phyloP scores from a whole-genome alignment of 2,888 invertebrate species.

The Eilema sororculum region DNA sequence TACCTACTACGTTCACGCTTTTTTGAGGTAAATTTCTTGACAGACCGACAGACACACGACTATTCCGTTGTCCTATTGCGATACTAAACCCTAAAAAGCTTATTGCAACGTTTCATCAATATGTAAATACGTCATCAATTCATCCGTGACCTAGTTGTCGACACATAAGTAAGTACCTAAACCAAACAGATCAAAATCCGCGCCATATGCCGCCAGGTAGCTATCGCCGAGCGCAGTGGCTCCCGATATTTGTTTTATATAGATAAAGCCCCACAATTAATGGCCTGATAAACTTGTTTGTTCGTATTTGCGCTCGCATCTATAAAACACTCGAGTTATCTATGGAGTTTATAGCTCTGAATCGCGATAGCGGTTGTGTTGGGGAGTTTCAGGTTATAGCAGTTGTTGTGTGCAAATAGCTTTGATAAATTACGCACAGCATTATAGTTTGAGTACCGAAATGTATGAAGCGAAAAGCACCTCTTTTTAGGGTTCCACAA shows the following conservation, averaged over 20 bases:
- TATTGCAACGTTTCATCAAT: background rate
- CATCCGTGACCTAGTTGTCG: background rate
- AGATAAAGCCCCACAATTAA: constrained; percentile 44
- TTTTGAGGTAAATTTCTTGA: too few species aligned
- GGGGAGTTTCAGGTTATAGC: background rate
- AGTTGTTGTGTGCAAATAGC: constrained; percentile 16
- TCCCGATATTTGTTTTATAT: constrained; percentile 50
- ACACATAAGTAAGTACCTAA: background rate
- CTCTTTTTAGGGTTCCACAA: background rate
- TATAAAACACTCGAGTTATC: constrained; percentile 35
- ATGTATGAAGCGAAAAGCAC: background rate
- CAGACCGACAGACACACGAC: background rate
- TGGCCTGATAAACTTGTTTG: constrained; percentile 46
- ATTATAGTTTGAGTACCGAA: background rate
- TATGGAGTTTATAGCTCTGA: constrained; percentile 14
- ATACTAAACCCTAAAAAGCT: background rate
- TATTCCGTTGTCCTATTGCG: too few species aligned
- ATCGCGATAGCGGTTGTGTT: constrained; percentile 10
- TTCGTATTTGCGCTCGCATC: constrained; percentile 43
- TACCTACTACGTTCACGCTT: too few species aligned
- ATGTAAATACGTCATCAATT: constrained; percentile 1
- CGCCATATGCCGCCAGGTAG: constrained; percentile 31
- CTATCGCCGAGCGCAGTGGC: constrained; percentile 54
- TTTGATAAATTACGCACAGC: background rate
- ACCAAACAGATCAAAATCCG: constrained; percentile 5